phyloP scores from a whole-genome alignment of 2,888 invertebrate genomes.

The Dioctria linearis region DNA sequence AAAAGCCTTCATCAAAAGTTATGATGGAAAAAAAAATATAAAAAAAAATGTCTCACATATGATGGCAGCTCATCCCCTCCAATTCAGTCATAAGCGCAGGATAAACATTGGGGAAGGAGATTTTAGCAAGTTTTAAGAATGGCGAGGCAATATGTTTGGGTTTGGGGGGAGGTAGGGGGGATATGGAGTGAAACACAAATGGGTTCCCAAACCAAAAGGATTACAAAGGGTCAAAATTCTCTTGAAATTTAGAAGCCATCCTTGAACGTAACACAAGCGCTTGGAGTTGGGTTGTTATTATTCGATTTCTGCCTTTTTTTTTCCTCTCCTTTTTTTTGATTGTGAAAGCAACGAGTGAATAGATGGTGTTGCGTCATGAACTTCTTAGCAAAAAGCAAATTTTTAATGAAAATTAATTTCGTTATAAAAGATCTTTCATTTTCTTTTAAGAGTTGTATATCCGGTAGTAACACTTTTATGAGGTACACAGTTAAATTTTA shows the following conservation, averaged over 20 bases:
- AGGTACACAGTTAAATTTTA: no score
- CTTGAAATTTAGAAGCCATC: conserved; percentile 14
- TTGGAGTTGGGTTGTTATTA: no score
- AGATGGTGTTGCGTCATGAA: no score
- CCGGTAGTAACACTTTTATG: no score
- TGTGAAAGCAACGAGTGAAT: no score
- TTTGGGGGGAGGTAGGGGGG: background rate
- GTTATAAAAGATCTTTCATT: no score
- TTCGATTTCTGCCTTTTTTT: no score
- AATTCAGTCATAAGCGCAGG: background rate
- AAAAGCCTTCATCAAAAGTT: conserved; percentile 5
- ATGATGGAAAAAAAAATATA: background rate
- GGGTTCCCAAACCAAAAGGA: conserved; percentile 2
- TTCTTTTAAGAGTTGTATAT: no score
- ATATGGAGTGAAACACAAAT: background rate
- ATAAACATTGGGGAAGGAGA: conserved; percentile 19
- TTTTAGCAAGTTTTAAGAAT: conserved; percentile 19
- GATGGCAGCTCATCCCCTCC: conserved; percentile 17
- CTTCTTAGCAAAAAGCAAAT: no score
- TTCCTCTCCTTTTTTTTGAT: no score
- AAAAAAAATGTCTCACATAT: conserved; percentile 23
- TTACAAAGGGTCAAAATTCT: conserved; percentile 39
- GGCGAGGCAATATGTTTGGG: conserved; percentile 21
- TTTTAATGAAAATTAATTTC: no score
- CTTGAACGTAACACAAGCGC: background rate